Evolutionary conservation across 2,113 vertebrate genomes (phyloP).

Genomic region (Corydoras sp.): DNA sequence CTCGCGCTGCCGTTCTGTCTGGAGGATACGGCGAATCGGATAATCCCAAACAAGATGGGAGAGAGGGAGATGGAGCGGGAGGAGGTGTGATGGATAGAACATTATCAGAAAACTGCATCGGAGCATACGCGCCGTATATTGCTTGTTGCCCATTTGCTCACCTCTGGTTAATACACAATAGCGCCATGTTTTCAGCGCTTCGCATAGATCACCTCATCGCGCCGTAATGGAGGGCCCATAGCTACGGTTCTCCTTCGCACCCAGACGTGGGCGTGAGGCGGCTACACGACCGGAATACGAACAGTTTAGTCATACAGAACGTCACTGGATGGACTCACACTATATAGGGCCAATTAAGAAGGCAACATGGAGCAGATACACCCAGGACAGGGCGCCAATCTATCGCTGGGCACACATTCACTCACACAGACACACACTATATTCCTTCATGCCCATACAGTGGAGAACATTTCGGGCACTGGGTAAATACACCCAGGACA

Average conservation of each 20-base stretch:
- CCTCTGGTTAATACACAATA: slow-evolving; percentile 37
- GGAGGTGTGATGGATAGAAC: slow-evolving; percentile 35
- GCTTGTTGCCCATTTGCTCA: slow-evolving; percentile 41
- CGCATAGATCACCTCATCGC: slow-evolving; percentile 24
- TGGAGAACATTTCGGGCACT: too few relatives aligned
- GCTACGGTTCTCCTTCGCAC: slow-evolving; percentile 11
- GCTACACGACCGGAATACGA: too few relatives aligned
- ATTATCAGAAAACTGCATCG: slow-evolving; percentile 38
- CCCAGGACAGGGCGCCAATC: too few relatives aligned
- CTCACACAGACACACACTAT: too few relatives aligned
- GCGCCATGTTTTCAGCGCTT: slow-evolving; percentile 27
- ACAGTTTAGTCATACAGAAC: too few relatives aligned
- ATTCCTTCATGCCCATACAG: too few relatives aligned
- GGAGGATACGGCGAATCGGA: slow-evolving; percentile 73
- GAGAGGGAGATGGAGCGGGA: slow-evolving; percentile 23
- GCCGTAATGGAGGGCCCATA: slow-evolving; percentile 20
- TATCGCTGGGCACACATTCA: too few relatives aligned
- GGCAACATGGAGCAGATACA: too few relatives aligned
- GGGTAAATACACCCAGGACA: too few relatives aligned
- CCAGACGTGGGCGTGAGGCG: not conserved
- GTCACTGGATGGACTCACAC: too few relatives aligned
- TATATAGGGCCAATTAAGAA: too few relatives aligned
- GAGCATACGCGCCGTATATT: slow-evolving; percentile 39
- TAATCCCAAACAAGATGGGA: slow-evolving; percentile 43
- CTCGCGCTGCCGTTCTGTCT: slow-evolving; percentile 41